Evolutionary conservation across 2,888 invertebrate genomes (phyloP).

Genomic region (Pristionchus arcanus): DNA sequence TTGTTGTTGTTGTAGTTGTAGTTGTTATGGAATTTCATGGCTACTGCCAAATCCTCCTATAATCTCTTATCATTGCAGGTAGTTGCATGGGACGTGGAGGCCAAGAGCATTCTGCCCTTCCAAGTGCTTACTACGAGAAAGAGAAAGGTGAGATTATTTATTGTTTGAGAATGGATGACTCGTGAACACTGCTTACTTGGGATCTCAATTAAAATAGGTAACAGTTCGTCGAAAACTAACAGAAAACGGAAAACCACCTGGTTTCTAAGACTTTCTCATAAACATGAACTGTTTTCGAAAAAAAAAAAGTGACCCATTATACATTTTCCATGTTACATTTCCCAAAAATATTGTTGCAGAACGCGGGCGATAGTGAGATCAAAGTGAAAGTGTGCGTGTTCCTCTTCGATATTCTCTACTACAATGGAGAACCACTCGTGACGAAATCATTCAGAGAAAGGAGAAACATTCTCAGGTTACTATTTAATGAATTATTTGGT

Average conservation of each 20-base stretch:
- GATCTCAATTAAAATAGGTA: no score
- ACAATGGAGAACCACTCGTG: conserved; percentile 92
- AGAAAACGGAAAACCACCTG: no score
- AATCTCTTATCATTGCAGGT: conserved; percentile 81
- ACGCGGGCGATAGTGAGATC: conserved; percentile 87
- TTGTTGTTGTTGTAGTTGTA: neutral
- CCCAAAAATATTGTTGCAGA: conserved; percentile 81
- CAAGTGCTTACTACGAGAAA: conserved; percentile 96
- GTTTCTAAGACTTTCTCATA: no score
- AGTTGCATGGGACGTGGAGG: conserved; percentile 94
- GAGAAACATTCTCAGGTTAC: conserved; percentile 81
- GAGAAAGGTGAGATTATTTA: conserved; percentile 85
- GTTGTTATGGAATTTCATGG: neutral
- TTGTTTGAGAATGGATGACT: neutral
- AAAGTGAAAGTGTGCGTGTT: conserved; percentile 95
- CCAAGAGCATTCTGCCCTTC: conserved; percentile 94
- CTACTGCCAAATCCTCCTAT: neutral
- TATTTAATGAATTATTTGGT: neutral
- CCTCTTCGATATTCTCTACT: conserved; percentile 94
- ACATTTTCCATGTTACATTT: no score
- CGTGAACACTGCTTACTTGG: no score
- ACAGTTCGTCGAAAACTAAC: no score
- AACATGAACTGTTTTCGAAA: no score
- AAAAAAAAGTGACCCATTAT: no score
- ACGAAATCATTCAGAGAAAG: conserved; percentile 87